These are phyloP conservation scores for human DNA, from an alignment of 2,113 vertebrate genomes.

Conservation along the genomic window GRCh38 chr5:77637001-77637500, in stretches of 20 bases:
- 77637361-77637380: neutral
- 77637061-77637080: slow-evolving; percentile 94
- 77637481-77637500: neutral
- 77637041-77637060: slow-evolving; percentile 91
- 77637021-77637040: slow-evolving; percentile 96
- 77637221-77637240: slow-evolving; percentile 96
- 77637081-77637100: slow-evolving; percentile 95
- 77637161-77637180: slow-evolving; percentile 92
- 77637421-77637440: neutral
- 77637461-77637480: neutral
- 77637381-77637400: neutral
- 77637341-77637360: neutral
- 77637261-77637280: neutral
- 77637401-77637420: neutral
- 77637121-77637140: slow-evolving; percentile 93
- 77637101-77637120: slow-evolving; percentile 95
- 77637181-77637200: slow-evolving; percentile 96
- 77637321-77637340: neutral
- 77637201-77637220: slow-evolving; percentile 96
- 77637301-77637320: neutral
- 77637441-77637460: neutral
- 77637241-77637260: slow-evolving; percentile 76
- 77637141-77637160: slow-evolving; percentile 93
- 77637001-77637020: slow-evolving; percentile 86
- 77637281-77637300: neutral